Evolutionary conservation across 2,113 vertebrate species (phyloP), one percentile per base, ranked within the genome.

Genomic region (Lampris incognitus): DNA sequence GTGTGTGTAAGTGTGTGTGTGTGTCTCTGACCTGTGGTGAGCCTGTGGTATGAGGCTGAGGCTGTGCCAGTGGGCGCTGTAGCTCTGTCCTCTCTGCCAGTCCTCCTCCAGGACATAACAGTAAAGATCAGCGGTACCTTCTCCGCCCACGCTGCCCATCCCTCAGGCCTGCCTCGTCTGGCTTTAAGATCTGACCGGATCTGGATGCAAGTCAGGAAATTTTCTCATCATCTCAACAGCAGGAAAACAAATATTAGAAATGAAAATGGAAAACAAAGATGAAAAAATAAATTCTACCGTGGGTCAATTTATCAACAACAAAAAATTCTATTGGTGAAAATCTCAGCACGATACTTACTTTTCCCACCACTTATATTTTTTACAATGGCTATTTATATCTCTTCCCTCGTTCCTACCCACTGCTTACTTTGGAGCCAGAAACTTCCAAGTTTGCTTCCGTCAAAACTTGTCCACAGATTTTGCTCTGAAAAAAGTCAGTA

Each of bases 71-170:
- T 79, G 72, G 57, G 79, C 79, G 52, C 9, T 50, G 41, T 79
- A 82, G 63, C 60, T 82, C 72, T 69, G 79, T 8, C 84, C 76
- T 3, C 44, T 79, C 68, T 79, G 67, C 79, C 79, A 85, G 69
- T 82, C 84, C 60, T 82, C 79, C 79, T 85, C 84, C 79, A 66
- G 65, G 60, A 85, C 50, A n/a, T 68, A 79, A 6, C 84, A 82
- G 55, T 82, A 46, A 64, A 85, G 68, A 7, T 58, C 69, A 5
- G 69, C 42, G 11, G 52, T 7, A 1, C 58, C 11, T 46, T 42
- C 38, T 42, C 63, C 3, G 39, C 66, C 66, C 6, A 68, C 11
- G 13, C 2, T 46, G 62, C 64, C 69, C 61, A 79, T 82, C 48
- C 48, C 5, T 10, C 13, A 46, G 11, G 63, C 37, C 9, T 2